Percentiles rank a stretch among this genome's conserved stretches.
Evolutionary conservation across 2,797 vertebrate species (phyloP).

Genomic region (Xiphorhynchus erythropygius): DNA sequence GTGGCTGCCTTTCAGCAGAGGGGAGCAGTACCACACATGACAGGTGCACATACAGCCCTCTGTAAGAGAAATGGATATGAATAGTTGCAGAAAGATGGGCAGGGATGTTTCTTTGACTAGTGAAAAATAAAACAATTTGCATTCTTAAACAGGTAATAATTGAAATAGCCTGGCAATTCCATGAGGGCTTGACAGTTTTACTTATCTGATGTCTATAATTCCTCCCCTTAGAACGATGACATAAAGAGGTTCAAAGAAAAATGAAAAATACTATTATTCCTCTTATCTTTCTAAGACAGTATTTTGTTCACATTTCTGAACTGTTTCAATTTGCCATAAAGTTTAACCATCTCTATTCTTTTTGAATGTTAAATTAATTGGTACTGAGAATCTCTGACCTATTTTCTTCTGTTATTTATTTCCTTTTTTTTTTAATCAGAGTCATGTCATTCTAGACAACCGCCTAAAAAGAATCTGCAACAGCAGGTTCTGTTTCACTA

Average conservation of each 20-base stretch:
- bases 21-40: not conserved
- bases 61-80: not conserved
- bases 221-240: not conserved
- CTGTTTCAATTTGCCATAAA: slow-evolving; percentile 13
- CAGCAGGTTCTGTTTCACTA: not conserved
- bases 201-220: not conserved
- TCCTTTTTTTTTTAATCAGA: not conserved
- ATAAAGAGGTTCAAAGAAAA: not conserved
- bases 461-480: not conserved
- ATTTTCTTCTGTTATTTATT: not conserved
- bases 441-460: not conserved
- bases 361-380: slow-evolving; percentile 59
- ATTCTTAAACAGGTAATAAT: not conserved
- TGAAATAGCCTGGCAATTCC: not conserved
- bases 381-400: not conserved
- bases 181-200: not conserved
- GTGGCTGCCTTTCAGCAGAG: not conserved
- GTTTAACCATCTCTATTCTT: slow-evolving; percentile 20
- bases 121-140: not conserved
- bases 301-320: slow-evolving; percentile 40
- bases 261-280: not conserved
- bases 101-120: not conserved
- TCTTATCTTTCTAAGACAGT: not conserved
- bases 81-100: not conserved
- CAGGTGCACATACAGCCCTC: not conserved